Percentiles rank a stretch among this genome's conserved stretches.
Evolutionary conservation across 2,113 vertebrate genomes (phyloP).

Genomic region (Etheostoma cragini): DNA sequence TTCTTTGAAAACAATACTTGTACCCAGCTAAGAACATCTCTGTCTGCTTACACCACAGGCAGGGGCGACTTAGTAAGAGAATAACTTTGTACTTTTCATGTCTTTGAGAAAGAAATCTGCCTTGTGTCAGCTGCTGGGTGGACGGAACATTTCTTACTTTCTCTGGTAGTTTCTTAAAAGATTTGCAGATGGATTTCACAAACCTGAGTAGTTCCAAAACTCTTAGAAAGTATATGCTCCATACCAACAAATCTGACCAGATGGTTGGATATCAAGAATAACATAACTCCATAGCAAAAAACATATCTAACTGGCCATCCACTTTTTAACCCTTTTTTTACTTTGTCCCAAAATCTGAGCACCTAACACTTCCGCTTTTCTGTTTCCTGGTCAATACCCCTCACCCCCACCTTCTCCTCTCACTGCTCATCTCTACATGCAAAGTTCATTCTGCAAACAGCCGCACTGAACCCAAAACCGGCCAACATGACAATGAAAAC

Average conservation of each 20-base stretch:
- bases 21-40: slow-evolving; percentile 80
- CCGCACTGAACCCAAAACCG: slow-evolving; percentile 53
- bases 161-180: slow-evolving; percentile 1
- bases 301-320: slow-evolving; percentile 51
- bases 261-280: slow-evolving; percentile 17
- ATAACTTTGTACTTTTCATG: slow-evolving; percentile 54
- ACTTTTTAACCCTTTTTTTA: slow-evolving; percentile 11
- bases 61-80: slow-evolving; percentile 69
- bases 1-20: slow-evolving; percentile 70
- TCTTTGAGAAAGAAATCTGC: slow-evolving; percentile 56
- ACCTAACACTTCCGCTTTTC: slow-evolving; percentile 53
- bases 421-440: slow-evolving; percentile 51
- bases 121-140: slow-evolving; percentile 68
- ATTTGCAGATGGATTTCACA: neutral
- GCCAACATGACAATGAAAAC: slow-evolving; percentile 48
- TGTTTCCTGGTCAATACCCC: slow-evolving; percentile 7
- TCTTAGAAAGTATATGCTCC: neutral
- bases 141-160: slow-evolving; percentile 4
- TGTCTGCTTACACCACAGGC: slow-evolving; percentile 78
- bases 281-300: neutral
- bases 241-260: neutral
- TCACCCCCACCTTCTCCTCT: neutral
- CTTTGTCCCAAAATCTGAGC: slow-evolving; percentile 39
- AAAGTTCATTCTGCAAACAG: slow-evolving; percentile 73
- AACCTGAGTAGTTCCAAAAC: neutral